Evolutionary conservation across 2,888 invertebrate genomes (phyloP), one percentile per base, ranked within the genome.

Genomic region (Ceraclea dissimilis): DNA sequence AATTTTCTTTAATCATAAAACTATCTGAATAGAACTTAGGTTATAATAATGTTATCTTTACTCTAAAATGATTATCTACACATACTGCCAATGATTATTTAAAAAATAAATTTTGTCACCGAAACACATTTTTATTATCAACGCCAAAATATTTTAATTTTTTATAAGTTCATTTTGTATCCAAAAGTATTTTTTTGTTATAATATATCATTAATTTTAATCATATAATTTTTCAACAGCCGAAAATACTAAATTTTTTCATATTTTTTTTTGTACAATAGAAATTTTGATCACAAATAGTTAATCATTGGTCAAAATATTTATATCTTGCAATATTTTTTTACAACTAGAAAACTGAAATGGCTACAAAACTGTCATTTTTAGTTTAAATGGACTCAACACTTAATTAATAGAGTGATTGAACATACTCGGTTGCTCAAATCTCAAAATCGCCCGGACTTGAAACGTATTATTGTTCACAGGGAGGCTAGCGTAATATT

Each of bases 211-310:
- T 39, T n/a, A 8, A 39, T 8, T 39, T 39, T 39, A 8, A 26
- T 26, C 26, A 26, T 60, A 62, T 59, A 60, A 61, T 54, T 59
- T 62, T 62, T 61, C 49, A 62, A 62, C 62, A 62, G 62, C 62
- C 62, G 60, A 62, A 62, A 60, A 62, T 62, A 62, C 60, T 62
- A 61, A 61, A 51, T 60, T 74, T 77, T 76, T 76, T 77, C 13
- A 39, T 39, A 8, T 39, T 39, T 39, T 39, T 76, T 78, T 75
- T 78, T 78, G 78, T 76, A 78, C 78, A 78, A 78, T 78, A 78
- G 78, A 78, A 78, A 78, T 78, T 77, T 78, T 78, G 78, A 78
- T 78, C 78, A 78, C 78, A 78, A 77, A 76, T 77, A 76, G 77
- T 78, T 78, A 77, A 78, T 78, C 78, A 78, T 78, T 78, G 78